phyloP scores from a whole-genome alignment of 2,113 vertebrate species.

The Ahaetulla prasina region DNA sequence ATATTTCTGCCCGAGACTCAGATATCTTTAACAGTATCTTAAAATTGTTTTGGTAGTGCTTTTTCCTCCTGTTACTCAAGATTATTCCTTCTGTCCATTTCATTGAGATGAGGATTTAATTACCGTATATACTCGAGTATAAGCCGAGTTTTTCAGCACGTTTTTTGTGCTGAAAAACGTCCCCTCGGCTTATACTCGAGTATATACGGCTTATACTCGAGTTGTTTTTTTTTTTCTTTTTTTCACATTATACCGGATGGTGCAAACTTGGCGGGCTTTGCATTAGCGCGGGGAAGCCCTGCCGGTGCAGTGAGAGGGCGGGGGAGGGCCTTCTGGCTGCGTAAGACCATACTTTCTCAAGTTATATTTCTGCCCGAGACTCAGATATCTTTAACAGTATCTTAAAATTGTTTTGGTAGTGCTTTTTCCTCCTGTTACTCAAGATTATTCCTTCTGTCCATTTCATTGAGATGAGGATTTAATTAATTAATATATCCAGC shows the following conservation, averaged over 20 bases:
- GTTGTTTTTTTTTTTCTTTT: too few relatives aligned
- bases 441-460: not conserved
- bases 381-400: not conserved
- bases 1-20: not conserved
- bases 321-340: too few relatives aligned
- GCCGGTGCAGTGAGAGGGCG: too few relatives aligned
- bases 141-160: too few relatives aligned
- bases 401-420: not conserved
- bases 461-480: too few relatives aligned
- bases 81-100: not conserved
- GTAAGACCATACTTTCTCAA: not conserved
- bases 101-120: not conserved
- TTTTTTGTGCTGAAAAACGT: too few relatives aligned
- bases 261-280: too few relatives aligned
- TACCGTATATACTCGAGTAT: too few relatives aligned
- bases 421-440: not conserved
- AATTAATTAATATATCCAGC: not conserved
- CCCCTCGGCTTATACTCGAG: too few relatives aligned
- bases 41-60: not conserved
- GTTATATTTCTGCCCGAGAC: not conserved
- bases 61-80: not conserved
- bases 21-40: not conserved
- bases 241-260: too few relatives aligned
- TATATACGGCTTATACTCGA: too few relatives aligned
- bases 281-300: too few relatives aligned